Percentiles rank a stretch among this genome's conserved stretches.
These are phyloP conservation scores for Palythoa grandiflora DNA, from an alignment of 92 coral and sea anemone genomes.

Conservation along the genomic window DNA sequence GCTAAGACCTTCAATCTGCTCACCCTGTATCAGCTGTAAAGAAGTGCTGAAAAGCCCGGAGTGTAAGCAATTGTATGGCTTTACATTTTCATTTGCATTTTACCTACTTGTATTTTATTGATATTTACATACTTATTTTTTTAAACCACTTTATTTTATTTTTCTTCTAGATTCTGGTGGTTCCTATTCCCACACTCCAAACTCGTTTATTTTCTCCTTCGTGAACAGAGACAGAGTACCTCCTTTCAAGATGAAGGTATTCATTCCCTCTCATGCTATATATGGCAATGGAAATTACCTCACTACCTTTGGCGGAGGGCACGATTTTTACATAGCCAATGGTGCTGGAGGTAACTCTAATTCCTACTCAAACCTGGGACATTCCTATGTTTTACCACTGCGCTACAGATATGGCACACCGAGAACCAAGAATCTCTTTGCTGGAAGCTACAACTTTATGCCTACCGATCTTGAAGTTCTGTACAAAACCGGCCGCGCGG, in stretches of 20 bases:
- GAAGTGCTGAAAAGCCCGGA: neutral
- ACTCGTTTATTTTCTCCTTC: slow-evolving; percentile 39
- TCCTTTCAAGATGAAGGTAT: slow-evolving; percentile 29
- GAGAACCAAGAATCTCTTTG: slow-evolving; percentile 23
- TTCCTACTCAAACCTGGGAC: slow-evolving; percentile 43
- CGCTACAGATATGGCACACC: slow-evolving; percentile 16
- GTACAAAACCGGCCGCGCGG: slow-evolving; percentile 34
- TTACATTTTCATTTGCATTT: too few relatives aligned
- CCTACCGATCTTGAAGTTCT: slow-evolving; percentile 43
- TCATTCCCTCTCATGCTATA: neutral
- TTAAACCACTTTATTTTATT: neutral
- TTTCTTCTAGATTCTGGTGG: slow-evolving; percentile 35
- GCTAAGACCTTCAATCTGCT: too few relatives aligned
- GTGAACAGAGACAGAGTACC: slow-evolving; percentile 21
- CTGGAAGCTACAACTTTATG: slow-evolving; percentile 32
- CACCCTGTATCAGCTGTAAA: too few relatives aligned
- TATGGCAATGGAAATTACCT: slow-evolving; percentile 23
- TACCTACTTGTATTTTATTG: too few relatives aligned
- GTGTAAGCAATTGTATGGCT: too few relatives aligned
- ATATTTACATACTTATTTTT: too few relatives aligned
- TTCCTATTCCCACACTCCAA: slow-evolving; percentile 19
- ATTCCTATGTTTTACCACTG: slow-evolving; percentile 18
- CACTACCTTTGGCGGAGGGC: slow-evolving; percentile 50
- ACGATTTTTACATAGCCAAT: slow-evolving; percentile 29
- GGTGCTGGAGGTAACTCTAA: slow-evolving; percentile 17